Evolutionary conservation across 2,113 vertebrate species (phyloP).

Genomic region (Heptranchias perlo): DNA sequence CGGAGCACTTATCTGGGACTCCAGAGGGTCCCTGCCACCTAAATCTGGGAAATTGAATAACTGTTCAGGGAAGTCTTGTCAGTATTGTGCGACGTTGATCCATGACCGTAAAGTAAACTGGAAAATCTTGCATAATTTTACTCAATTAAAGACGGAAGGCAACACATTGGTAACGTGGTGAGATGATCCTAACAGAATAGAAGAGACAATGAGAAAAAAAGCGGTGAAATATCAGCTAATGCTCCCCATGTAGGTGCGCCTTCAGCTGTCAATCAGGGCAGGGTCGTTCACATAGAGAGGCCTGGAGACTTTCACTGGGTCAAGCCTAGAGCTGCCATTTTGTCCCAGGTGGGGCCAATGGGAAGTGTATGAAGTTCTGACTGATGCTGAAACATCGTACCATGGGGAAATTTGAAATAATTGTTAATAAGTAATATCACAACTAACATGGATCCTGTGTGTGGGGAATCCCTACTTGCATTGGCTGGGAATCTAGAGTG

Average conservation of each 20-base stretch:
- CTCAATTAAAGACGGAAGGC: background rate
- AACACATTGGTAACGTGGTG: background rate
- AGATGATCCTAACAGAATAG: background rate
- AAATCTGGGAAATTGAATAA: background rate
- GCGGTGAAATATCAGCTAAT: background rate
- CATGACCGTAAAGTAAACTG: background rate
- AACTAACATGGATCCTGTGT: background rate
- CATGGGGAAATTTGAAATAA: background rate
- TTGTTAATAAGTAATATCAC: background rate
- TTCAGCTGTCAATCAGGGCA: background rate
- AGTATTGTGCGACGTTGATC: background rate
- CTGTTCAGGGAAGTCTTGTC: background rate
- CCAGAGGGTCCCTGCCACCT: background rate
- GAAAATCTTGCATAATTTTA: background rate
- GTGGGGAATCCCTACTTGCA: background rate
- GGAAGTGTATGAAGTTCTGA: background rate
- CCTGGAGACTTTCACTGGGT: background rate
- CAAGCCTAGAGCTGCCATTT: background rate
- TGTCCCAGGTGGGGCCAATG: background rate
- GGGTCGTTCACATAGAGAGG: background rate
- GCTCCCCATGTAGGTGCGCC: no score
- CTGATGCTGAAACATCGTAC: background rate
- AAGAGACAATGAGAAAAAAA: background rate
- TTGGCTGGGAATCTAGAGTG: background rate
- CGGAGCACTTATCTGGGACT: background rate